Evolutionary conservation across 2,888 invertebrate species (phyloP), one percentile per base, ranked within the genome.

Genomic region (Loripinus fragilis): DNA sequence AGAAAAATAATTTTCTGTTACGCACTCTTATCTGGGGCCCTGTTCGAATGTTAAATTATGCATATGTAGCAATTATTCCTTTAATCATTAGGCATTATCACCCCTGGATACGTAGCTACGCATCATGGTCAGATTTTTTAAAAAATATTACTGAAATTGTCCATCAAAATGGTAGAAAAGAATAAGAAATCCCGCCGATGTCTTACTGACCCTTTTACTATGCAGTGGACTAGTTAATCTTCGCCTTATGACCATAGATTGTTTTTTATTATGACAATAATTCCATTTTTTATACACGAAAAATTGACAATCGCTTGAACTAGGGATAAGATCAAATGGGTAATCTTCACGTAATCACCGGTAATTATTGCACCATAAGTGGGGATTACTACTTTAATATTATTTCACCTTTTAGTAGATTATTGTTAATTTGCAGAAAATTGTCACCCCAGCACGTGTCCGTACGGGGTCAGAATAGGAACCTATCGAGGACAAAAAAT

Each of bases 361-460:
- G 75, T 74, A 81, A 81, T 76, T 33, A 76, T 81, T 76, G 65
- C 74, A 78, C 60, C 70, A 76, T 48, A 45, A 42, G 25, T 33
- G 60, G 71, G 73, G 81, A 81, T 81, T 81, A 81, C 12, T 38
- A 74, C 65, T 64, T 52, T 60, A 23, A 33, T 60, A 60, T 60
- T 60, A 33, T 60, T 60, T 60, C 60, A 60, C 60, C 60, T 60
- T 60, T 60, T 60, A 25, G n/a, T 2, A 23, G 60, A 60, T 60
- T 60, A 60, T 33, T 60, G 20, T 17, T 60, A 28, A 33, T 60
- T 60, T 33, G 5, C 33, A 20, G 30, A 60, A 60, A 60, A 33
- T 33, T 33, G 33, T 17, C 23, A 17, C 1, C 52, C 25, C 12
- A 60, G 60, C 60, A 60, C 60, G 60, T 33, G 60, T 28, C 33